phyloP scores from a whole-genome alignment of 1,140 invertebrate genomes.

The Euborellia annulipes region DNA sequence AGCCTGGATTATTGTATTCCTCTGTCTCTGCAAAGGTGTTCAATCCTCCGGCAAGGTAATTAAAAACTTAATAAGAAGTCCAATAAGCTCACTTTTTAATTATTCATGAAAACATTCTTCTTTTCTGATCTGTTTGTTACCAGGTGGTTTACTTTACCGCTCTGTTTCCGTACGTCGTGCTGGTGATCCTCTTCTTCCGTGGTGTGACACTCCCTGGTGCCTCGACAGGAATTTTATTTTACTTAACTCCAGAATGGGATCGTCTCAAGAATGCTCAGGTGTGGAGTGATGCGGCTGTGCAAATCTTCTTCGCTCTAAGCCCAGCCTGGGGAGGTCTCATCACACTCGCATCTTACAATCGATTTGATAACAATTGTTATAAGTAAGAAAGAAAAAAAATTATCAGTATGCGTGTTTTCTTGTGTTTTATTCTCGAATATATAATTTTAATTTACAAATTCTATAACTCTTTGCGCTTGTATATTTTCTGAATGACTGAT shows the following conservation, averaged over 20 bases:
- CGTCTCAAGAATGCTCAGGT: conserved; percentile 52
- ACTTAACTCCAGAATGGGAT: conserved; percentile 70
- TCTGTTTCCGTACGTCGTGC: conserved; percentile 68
- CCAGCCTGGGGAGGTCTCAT: conserved; percentile 73
- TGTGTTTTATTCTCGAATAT: no score
- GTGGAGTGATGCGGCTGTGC: conserved; percentile 75
- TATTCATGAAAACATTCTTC: neutral
- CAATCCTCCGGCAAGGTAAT: conserved; percentile 64
- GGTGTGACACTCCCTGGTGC: conserved; percentile 67
- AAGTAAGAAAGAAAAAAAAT: no score
- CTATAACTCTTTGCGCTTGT: no score
- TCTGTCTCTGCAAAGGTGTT: conserved; percentile 67
- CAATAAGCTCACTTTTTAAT: no score
- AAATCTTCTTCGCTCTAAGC: conserved; percentile 75
- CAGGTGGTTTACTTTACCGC: conserved; percentile 72
- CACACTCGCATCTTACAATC: conserved; percentile 64
- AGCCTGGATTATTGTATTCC: conserved; percentile 66
- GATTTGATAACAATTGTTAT: conserved; percentile 65
- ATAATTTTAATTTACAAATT: no score
- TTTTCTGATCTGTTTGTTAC: conserved; percentile 13
- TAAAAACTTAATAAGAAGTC: no score
- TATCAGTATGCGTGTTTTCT: no score
- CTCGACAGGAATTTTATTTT: conserved; percentile 61
- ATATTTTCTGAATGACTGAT: no score
- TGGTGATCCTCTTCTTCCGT: conserved; percentile 62